Percentiles rank a stretch among this genome's conserved stretches.
Evolutionary conservation across 2,797 vertebrate genomes (phyloP).

Genomic region (Pseudopleuronectes americanus): DNA sequence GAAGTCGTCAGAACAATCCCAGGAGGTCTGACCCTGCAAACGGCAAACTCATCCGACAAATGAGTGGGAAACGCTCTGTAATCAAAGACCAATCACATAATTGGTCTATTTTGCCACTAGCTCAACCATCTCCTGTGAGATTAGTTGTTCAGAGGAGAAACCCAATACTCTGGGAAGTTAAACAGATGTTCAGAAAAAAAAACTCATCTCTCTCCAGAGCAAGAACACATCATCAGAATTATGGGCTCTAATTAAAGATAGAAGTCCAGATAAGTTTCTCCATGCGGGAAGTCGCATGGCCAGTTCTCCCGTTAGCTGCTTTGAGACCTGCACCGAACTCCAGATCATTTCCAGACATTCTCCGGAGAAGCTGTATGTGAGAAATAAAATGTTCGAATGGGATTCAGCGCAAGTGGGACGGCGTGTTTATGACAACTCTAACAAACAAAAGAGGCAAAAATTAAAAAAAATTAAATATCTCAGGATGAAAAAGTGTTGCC

Average conservation of each 20-base stretch:
- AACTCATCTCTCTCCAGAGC: constrained; percentile 66
- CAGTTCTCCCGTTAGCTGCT: constrained; percentile 1
- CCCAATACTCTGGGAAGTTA: constrained; percentile 82
- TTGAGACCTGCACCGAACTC: no score
- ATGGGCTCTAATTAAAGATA: constrained; percentile 75
- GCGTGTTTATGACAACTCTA: no score
- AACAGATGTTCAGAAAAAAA: constrained; percentile 82
- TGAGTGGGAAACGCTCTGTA: constrained; percentile 75
- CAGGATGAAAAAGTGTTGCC: no score
- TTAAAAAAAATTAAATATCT: no score
- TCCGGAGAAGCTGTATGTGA: no score
- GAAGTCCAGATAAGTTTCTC: constrained; percentile 43
- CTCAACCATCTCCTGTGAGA: constrained; percentile 81
- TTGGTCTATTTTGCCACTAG: constrained; percentile 84
- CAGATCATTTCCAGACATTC: no score
- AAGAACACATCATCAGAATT: constrained; percentile 71
- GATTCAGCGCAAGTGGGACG: no score
- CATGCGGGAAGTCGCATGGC: constrained; percentile 4
- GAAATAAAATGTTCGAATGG: no score
- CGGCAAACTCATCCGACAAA: constrained; percentile 78
- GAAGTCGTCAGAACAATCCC: constrained; percentile 63
- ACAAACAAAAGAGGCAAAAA: no score
- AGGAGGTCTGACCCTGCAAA: constrained; percentile 71
- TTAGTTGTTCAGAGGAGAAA: constrained; percentile 76
- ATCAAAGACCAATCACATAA: constrained; percentile 88